Evolutionary conservation across 2,888 invertebrate species (phyloP).

Genomic region (Arctia plantaginis): DNA sequence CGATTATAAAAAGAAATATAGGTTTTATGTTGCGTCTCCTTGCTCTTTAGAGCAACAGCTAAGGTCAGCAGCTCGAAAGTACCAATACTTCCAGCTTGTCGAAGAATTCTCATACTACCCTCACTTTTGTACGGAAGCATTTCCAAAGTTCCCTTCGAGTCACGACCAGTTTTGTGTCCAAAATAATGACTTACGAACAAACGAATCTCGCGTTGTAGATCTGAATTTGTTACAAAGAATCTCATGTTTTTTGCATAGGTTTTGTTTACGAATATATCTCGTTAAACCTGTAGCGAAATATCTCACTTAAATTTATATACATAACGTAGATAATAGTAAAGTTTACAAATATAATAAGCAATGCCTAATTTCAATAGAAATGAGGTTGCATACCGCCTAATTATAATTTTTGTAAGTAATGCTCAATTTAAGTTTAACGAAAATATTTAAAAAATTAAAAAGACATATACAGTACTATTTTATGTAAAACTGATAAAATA

Average conservation of each 20-base stretch:
- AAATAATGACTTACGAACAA: slow-evolving; percentile 52
- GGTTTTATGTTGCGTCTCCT: slow-evolving; percentile 90
- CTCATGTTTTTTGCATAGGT: slow-evolving; percentile 77
- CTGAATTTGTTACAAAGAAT: slow-evolving; percentile 76
- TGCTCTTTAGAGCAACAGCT: slow-evolving; percentile 88
- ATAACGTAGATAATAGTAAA: slow-evolving; percentile 6
- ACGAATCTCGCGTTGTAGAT: slow-evolving; percentile 74
- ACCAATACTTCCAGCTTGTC: slow-evolving; percentile 79
- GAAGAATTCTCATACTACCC: slow-evolving; percentile 89
- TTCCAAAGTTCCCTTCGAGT: slow-evolving; percentile 85
- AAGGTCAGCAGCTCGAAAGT: slow-evolving; percentile 71
- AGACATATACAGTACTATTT: slow-evolving; percentile 9
- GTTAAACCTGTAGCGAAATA: slow-evolving; percentile 59
- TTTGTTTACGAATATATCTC: slow-evolving; percentile 79
- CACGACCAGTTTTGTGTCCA: slow-evolving; percentile 71
- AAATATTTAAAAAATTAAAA: no score
- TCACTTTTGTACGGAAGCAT: slow-evolving; percentile 91
- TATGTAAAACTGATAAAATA: background rate
- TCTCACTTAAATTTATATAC: slow-evolving; percentile 33
- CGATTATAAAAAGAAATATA: slow-evolving; percentile 86
- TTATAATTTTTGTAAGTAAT: slow-evolving; percentile 30
- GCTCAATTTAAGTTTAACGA: slow-evolving; percentile 41
- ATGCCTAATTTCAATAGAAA: slow-evolving; percentile 19
- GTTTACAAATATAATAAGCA: slow-evolving; percentile 25
- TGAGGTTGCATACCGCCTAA: slow-evolving; percentile 34